Percentiles rank a stretch among this genome's conserved stretches.
These are phyloP conservation scores for Lasioglossum vierecki DNA, from an alignment of 2,888 invertebrate species.

Conservation along the genomic window DNA sequence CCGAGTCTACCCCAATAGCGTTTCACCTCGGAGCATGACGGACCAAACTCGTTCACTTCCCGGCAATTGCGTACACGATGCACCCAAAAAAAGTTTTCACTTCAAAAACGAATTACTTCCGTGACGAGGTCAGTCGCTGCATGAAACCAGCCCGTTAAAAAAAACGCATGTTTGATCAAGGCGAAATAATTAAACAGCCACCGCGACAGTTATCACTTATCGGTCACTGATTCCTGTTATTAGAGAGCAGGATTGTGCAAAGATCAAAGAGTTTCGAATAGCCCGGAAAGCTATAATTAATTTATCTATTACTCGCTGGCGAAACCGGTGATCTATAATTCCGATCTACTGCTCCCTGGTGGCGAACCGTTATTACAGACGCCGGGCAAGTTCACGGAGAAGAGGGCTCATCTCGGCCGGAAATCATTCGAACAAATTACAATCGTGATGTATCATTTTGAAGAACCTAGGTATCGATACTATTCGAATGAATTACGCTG, in stretches of 20 bases:
- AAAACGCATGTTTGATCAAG: constrained; percentile 13
- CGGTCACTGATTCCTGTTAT: constrained; percentile 32
- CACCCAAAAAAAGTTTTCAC: no score
- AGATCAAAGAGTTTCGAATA: constrained; percentile 11
- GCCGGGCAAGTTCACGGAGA: constrained; percentile 18
- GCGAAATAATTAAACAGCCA: not conserved
- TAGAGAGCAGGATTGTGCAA: not conserved
- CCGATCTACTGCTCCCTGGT: constrained; percentile 24
- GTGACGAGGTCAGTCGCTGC: not conserved
- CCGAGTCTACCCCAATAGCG: no score
- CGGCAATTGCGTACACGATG: no score
- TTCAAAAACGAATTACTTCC: not conserved
- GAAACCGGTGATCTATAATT: constrained; percentile 37
- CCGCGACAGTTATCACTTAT: constrained; percentile 42
- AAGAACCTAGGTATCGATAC: constrained; percentile 27
- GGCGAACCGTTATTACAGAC: constrained; percentile 36
- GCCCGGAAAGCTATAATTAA: constrained; percentile 44
- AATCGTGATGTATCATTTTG: constrained; percentile 48
- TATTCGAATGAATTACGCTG: constrained; percentile 41
- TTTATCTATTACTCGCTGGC: constrained; percentile 40
- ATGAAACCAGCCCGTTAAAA: not conserved
- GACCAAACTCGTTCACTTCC: no score
- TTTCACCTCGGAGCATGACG: no score
- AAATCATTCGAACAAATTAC: constrained; percentile 52
- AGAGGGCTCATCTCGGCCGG: constrained; percentile 23